These are phyloP conservation scores for Euglossa dilemma DNA, from an alignment of 1,140 invertebrate genomes.

Conservation along the genomic window DNA sequence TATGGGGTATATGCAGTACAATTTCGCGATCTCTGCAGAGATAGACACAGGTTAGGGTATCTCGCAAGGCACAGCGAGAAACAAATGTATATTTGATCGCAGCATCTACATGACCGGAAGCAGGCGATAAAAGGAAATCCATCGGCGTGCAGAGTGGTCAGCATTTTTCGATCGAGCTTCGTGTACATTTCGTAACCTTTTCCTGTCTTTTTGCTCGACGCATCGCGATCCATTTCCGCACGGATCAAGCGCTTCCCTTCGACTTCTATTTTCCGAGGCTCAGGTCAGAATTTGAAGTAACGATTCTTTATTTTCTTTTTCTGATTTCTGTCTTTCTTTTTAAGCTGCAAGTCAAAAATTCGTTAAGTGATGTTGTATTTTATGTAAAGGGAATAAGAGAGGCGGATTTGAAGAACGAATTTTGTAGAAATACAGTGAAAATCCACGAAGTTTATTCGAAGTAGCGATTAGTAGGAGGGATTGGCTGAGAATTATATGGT, in stretches of 20 bases:
- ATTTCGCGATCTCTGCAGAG: neutral
- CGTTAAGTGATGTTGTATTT: too few relatives aligned
- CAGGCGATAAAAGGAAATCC: conserved; percentile 11
- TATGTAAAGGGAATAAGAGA: too few relatives aligned
- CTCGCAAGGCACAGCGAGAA: neutral
- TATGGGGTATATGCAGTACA: too few relatives aligned
- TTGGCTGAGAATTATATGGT: too few relatives aligned
- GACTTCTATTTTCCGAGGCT: neutral
- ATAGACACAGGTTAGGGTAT: neutral
- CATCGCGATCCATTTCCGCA: conserved; percentile 32
- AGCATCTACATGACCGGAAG: conserved; percentile 3
- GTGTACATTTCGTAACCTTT: conserved; percentile 32
- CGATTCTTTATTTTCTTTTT: too few relatives aligned
- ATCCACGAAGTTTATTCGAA: too few relatives aligned
- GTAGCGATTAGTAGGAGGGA: too few relatives aligned
- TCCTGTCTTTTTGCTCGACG: conserved; percentile 5
- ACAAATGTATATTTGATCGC: neutral
- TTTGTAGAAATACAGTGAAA: too few relatives aligned
- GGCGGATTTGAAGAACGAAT: too few relatives aligned
- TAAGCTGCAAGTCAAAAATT: too few relatives aligned
- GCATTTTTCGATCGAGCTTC: conserved; percentile 21
- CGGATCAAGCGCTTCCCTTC: neutral
- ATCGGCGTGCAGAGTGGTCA: conserved; percentile 7
- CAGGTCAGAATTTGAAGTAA: neutral
- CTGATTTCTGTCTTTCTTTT: too few relatives aligned